Percentiles rank a stretch among this genome's conserved stretches.
These are phyloP conservation scores for Drosophila sordidapex DNA, from an alignment of 2,888 invertebrate genomes.

Conservation along the genomic window DNA sequence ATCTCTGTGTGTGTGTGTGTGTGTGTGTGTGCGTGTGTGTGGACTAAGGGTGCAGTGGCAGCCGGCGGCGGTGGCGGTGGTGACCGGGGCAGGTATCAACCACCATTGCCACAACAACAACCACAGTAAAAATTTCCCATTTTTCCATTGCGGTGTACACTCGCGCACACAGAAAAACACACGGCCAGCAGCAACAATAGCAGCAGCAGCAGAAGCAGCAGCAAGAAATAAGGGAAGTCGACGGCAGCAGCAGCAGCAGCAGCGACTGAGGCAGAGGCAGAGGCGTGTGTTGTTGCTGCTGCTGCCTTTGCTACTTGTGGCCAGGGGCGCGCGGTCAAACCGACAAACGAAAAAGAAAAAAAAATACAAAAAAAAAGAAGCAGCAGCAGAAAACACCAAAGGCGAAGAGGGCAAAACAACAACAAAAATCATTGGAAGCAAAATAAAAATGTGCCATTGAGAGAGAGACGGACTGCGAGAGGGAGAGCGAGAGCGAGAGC, in stretches of 20 bases:
- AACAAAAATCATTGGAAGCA: conserved; percentile 48
- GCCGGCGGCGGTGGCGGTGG: conserved; percentile 45
- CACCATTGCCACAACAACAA: conserved; percentile 84
- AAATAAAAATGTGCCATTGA: conserved; percentile 66
- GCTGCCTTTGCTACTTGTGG: conserved; percentile 64
- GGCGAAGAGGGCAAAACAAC: conserved; percentile 48
- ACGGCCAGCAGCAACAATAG: conserved; percentile 38
- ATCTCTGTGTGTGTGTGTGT: conserved; percentile 23
- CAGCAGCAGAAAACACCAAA: conserved; percentile 27
- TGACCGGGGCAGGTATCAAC: conserved; percentile 82
- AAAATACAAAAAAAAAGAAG: conserved; percentile 22
- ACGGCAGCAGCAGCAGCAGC: conserved; percentile 21
- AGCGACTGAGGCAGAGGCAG: conserved; percentile 29
- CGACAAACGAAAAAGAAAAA: conserved; percentile 49
- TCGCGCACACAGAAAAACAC: conserved; percentile 62
- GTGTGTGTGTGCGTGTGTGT: conserved; percentile 31
- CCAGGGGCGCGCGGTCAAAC: conserved; percentile 68
- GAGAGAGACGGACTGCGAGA: neutral
- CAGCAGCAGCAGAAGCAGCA: conserved; percentile 33
- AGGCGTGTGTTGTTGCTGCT: conserved; percentile 49
- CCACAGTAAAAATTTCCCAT: conserved; percentile 85
- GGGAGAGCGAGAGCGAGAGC: conserved; percentile 9
- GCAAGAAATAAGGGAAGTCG: conserved; percentile 58
- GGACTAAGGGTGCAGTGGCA: conserved; percentile 75
- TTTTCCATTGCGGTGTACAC: conserved; percentile 83